phyloP scores from a whole-genome alignment of 2,888 invertebrate species.

The Phymatocera aterrima region DNA sequence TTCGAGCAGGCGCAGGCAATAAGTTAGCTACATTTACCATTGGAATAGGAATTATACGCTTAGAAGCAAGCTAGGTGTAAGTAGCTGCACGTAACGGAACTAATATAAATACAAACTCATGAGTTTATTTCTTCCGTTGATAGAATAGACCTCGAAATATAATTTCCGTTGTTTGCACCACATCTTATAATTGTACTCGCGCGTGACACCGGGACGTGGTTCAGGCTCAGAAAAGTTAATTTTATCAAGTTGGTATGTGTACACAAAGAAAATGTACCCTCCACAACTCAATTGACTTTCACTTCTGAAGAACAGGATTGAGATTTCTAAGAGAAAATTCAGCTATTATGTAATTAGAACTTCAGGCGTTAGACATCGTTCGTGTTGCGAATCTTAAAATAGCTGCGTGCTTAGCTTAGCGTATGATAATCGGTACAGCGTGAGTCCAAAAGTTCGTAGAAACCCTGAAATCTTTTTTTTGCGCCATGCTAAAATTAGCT shows the following conservation, averaged over 20 bases:
- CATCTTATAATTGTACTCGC: slow-evolving; percentile 41
- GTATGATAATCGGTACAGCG: background rate
- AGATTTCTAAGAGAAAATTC: slow-evolving; percentile 3
- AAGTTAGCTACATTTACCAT: background rate
- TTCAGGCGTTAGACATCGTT: background rate
- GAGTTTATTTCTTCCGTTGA: background rate
- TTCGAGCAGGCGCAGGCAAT: background rate
- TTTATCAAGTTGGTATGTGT: background rate
- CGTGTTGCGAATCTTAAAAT: slow-evolving; percentile 3
- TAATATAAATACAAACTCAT: background rate
- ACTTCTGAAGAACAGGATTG: background rate
- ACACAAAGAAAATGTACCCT: slow-evolving; percentile 23
- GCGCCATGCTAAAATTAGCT: too few relatives aligned
- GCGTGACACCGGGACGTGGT: slow-evolving; percentile 26
- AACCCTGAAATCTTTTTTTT: background rate
- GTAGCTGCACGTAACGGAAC: background rate
- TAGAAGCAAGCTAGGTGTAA: background rate
- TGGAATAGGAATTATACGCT: background rate
- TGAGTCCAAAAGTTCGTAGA: background rate
- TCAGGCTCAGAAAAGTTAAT: slow-evolving; percentile 7
- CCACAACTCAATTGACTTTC: slow-evolving; percentile 14
- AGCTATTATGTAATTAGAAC: background rate
- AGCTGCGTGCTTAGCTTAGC: background rate
- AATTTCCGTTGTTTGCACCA: slow-evolving; percentile 3
- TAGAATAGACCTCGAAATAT: background rate